phyloP scores from a whole-genome alignment of 2,888 invertebrate species.

The Serrognathus titanus region DNA sequence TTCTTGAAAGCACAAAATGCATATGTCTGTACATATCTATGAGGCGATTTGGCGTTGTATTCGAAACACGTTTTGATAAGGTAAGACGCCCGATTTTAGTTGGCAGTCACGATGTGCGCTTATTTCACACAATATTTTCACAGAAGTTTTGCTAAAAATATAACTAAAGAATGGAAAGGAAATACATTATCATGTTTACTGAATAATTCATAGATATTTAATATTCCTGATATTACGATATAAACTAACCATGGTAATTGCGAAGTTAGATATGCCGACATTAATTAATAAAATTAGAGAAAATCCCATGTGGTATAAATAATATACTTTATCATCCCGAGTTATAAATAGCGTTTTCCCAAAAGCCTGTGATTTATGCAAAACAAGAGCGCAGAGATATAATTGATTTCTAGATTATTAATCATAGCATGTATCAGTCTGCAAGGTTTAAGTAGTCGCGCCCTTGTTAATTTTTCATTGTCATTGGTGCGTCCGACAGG shows the following conservation, averaged over 20 bases:
- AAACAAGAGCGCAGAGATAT: neutral
- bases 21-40: no score
- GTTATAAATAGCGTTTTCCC: neutral
- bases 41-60: slow-evolving; percentile 1
- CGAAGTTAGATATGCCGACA: no score
- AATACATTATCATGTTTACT: no score
- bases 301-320: no score
- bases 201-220: no score
- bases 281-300: no score
- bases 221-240: no score
- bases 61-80: slow-evolving; percentile 25
- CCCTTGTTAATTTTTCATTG: slow-evolving; percentile 10
- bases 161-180: no score
- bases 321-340: slow-evolving; percentile 16
- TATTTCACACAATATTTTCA: slow-evolving; percentile 25
- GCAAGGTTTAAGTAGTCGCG: slow-evolving; percentile 2
- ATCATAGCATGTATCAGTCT: slow-evolving; percentile 4
- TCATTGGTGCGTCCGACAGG: slow-evolving; percentile 5
- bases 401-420: slow-evolving; percentile 3
- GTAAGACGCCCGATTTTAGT: slow-evolving; percentile 25
- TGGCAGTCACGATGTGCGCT: slow-evolving; percentile 29
- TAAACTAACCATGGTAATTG: no score
- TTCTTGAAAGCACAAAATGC: no score
- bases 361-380: neutral
- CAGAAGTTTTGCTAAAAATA: slow-evolving; percentile 15